Evolutionary conservation across 2,888 invertebrate genomes (phyloP), one percentile per base, ranked within the genome.

Genomic region (Troides aeacus): DNA sequence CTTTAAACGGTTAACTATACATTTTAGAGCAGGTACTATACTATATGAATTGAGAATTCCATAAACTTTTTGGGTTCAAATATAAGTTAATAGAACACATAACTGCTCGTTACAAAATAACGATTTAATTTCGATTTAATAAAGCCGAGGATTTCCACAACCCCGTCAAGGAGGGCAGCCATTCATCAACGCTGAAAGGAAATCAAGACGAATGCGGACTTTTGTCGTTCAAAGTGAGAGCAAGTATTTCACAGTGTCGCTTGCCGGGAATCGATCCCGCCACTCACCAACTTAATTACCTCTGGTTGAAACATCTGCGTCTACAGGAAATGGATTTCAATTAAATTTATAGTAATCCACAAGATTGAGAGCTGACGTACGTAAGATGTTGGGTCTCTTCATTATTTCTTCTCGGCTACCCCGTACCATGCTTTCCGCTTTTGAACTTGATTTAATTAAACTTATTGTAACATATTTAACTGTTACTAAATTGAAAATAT

Each of bases 221-320:
- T 71, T 68, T 66, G 63, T 62, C 36, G 24, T 63, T 36, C 24
- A 23, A 70, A 59, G 8, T 46, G 18, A 21, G n/a, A 21, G 30
- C 36, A 66, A 57, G 50, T 65, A 66, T 66, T 69, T 69, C 62
- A 50, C 71, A 71, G 64, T 73, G 72, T 75, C 76, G 75, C 78
- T 76, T 79, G 79, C 81, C 79, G 76, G 75, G 78, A 79, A 78
- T 76, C 79, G 77, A 80, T 80, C 78, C 73, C 73, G 74, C 75
- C 73, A 71, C 77, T 76, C 76, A 76, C 75, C 78, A 75, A 75
- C 81, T 87, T 84, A 85, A 87, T 87, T 86, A 82, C 77, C 77
- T 76, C 76, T 73, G 76, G 70, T 72, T 71, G 76, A 70, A 83
- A 80, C 88, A 87, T 81, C 86, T 88, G 86, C 77, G 86, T 72